phyloP scores from a whole-genome alignment of 2,797 vertebrate genomes.

The Acrossocheilus fasciatus region DNA sequence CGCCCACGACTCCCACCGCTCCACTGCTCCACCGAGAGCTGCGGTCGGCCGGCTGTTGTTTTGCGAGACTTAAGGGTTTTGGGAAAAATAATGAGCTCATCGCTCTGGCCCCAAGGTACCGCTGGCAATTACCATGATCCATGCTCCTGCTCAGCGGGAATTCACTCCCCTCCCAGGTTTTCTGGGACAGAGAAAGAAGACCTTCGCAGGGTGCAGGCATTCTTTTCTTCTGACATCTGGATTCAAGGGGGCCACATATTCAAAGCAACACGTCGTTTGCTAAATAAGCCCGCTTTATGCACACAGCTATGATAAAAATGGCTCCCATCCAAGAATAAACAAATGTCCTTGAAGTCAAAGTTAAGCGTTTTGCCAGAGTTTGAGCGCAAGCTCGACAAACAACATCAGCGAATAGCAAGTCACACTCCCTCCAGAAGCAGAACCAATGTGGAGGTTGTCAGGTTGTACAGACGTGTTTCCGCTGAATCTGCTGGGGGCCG shows the following conservation, averaged over 20 bases:
- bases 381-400: neutral
- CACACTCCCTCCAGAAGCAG: neutral
- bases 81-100: slow-evolving; percentile 84
- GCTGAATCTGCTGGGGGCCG: neutral
- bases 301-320: slow-evolving; percentile 41
- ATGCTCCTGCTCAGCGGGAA: slow-evolving; percentile 66
- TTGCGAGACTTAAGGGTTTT: slow-evolving; percentile 57
- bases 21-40: slow-evolving; percentile 33
- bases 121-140: slow-evolving; percentile 80
- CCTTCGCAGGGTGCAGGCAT: slow-evolving; percentile 42
- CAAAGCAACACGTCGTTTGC: slow-evolving; percentile 34
- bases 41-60: slow-evolving; percentile 54
- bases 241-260: slow-evolving; percentile 40
- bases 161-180: slow-evolving; percentile 68
- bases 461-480: neutral
- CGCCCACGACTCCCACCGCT: slow-evolving; percentile 48
- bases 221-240: slow-evolving; percentile 55
- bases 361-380: slow-evolving; percentile 26
- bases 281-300: slow-evolving; percentile 48
- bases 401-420: slow-evolving; percentile 4
- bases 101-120: slow-evolving; percentile 70
- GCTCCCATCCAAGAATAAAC: slow-evolving; percentile 31
- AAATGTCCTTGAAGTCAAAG: slow-evolving; percentile 37
- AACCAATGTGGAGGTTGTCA: neutral
- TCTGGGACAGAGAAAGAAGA: slow-evolving; percentile 55